A percentile compares a stretch with the other conserved stretches of the same genome.
phyloP scores from a whole-genome alignment of 2,797 vertebrate species.

The Erethizon dorsatum region DNA sequence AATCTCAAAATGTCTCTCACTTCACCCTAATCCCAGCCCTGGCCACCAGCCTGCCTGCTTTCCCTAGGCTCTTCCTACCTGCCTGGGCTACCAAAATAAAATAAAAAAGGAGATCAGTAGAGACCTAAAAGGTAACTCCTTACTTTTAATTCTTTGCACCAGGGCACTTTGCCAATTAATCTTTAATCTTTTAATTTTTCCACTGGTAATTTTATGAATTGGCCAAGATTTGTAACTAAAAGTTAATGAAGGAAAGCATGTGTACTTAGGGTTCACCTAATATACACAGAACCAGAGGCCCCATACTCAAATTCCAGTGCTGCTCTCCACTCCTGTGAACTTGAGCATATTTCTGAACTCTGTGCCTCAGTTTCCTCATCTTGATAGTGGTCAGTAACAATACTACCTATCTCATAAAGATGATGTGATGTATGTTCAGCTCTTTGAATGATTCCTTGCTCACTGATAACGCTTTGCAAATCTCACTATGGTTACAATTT shows the following conservation, averaged over 20 bases:
- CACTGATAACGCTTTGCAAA: not conserved
- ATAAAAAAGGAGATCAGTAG: not conserved
- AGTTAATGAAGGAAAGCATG: not conserved
- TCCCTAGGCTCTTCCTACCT: not conserved
- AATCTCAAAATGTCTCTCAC: not conserved
- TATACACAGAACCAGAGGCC: not conserved
- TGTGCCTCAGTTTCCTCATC: not conserved
- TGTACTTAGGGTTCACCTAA: not conserved
- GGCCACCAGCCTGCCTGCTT: not conserved
- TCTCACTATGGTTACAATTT: not conserved
- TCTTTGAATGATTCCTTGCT: not conserved
- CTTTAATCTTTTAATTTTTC: not conserved
- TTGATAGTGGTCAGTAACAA: not conserved
- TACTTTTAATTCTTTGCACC: not conserved
- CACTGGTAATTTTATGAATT: constrained; percentile 1
- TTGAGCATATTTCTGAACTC: not conserved
- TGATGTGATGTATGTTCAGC: not conserved
- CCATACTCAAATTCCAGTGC: not conserved
- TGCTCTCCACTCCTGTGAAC: not conserved
- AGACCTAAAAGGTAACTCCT: not conserved
- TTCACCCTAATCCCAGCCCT: not conserved
- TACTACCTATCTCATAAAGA: not conserved
- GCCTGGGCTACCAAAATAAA: not conserved
- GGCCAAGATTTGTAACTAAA: not conserved
- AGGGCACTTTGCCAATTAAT: not conserved